Conservation (phyloP, 2,888 invertebrate genomes). For the Nycteola revayana region DNA sequence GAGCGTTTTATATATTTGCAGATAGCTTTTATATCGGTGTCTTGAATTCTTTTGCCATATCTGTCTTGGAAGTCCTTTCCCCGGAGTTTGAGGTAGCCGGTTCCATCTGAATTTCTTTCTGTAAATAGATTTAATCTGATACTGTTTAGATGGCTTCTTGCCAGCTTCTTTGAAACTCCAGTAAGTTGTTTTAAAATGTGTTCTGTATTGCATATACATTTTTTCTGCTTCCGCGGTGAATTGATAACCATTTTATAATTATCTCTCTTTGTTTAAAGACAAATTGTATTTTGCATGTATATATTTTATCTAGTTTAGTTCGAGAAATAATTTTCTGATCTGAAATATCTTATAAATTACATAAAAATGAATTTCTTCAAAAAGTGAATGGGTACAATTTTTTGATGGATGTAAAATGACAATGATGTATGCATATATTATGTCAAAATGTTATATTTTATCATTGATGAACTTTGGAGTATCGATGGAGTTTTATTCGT, state of each 20-base stretch:
- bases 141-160: slow-evolving; percentile 46
- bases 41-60: slow-evolving; percentile 63
- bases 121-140: slow-evolving; percentile 62
- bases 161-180: slow-evolving; percentile 35
- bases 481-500: too few species aligned
- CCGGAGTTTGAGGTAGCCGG: slow-evolving; percentile 69
- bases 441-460: too few species aligned
- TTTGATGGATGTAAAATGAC: too few species aligned
- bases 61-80: slow-evolving; percentile 76
- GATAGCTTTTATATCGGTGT: slow-evolving; percentile 74
- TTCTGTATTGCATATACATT: slow-evolving; percentile 56
- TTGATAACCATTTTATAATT: slow-evolving; percentile 1
- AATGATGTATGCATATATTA: too few species aligned
- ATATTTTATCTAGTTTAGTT: too few species aligned
- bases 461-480: too few species aligned
- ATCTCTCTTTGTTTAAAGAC: too few species aligned
- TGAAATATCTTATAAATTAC: too few species aligned
- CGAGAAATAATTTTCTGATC: too few species aligned
- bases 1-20: slow-evolving; percentile 67
- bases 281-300: too few species aligned
- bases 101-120: slow-evolving; percentile 80
- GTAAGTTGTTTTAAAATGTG: slow-evolving; percentile 51
- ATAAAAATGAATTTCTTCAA: too few species aligned
- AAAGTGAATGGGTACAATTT: too few species aligned
- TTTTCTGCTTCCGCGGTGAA: slow-evolving; percentile 16